Base-by-base conservation (phyloP, 2,888 invertebrate genomes). In the Pilophorus perplexus region DNA sequence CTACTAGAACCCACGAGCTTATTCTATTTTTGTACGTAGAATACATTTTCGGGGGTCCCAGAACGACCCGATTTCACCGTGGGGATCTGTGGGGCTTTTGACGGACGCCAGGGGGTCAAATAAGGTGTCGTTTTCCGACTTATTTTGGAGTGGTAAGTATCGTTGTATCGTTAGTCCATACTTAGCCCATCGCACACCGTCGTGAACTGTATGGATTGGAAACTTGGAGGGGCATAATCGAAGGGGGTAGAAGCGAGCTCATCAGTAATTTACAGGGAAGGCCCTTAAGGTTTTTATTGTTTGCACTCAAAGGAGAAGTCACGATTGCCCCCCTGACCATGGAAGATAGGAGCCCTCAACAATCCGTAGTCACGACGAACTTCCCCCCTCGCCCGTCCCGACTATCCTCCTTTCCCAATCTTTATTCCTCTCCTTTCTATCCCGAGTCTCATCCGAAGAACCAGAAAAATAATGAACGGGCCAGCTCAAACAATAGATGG, bases 281-380 rank as follows among this genome's bases (percentile, higher is more conserved):
- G 62, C 62, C 62, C 62, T 62, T 62, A 62, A 46, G 46, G 62
- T 62, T 62, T n/a, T 62, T 62, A 62, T 62, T 62, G 62, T 62
- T 62, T 62, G 62, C 62, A 62, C 62, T 62, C 62, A 46, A 62
- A 62, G 62, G 18, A 44, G 62, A 62, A 62, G 62, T 62, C 62
- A 62, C 62, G 62, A 62, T 33, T 23, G 48, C 33, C 62, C 62
- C 52, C 62, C 62, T 62, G 62, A 62, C 62, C 62, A 62, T 27
- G 46, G 62, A 12, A 46, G 62, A 62, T 62, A 62, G 62, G 48
- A 44, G 46, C 27, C 62, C 28, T 28, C 62, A 42, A 40, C 59
- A 44, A 46, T 62, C 62, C 62, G 14, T 22, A 62, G 62, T 62
- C 62, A 62, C 62, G 62, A 62, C 62, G 25, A 10, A 14, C 18